These are phyloP conservation scores for Oenanthe melanoleuca DNA, from an alignment of 2,113 vertebrate species.

Conservation along the genomic window DNA sequence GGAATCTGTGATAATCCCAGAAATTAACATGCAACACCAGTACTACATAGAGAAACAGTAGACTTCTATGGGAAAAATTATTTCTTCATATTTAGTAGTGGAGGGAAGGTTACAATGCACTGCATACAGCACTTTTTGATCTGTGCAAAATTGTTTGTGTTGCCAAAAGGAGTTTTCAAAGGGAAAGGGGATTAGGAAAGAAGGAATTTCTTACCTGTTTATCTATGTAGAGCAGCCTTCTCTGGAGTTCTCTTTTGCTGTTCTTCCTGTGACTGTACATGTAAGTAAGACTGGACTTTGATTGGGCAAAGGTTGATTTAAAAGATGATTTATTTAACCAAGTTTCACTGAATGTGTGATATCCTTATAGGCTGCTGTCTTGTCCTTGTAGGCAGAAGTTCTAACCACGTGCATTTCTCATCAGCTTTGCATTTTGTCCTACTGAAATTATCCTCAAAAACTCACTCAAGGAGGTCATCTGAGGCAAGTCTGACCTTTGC, in stretches of 20 bases:
- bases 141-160: not conserved
- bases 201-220: slow-evolving; percentile 64
- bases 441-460: not conserved
- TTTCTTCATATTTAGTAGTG: not conserved
- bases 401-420: not conserved
- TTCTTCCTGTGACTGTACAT: slow-evolving; percentile 57
- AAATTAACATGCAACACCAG: not conserved
- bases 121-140: not conserved
- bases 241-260: slow-evolving; percentile 12
- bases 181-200: not conserved
- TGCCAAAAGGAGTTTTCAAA: not conserved
- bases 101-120: not conserved
- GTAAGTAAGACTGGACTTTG: slow-evolving; percentile 82
- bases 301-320: slow-evolving; percentile 89
- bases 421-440: not conserved
- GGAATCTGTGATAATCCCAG: not conserved
- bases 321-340: slow-evolving; percentile 95
- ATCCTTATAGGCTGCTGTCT: slow-evolving; percentile 61
- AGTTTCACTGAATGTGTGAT: slow-evolving; percentile 44
- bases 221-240: not conserved
- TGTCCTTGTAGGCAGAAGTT: slow-evolving; percentile 23
- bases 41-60: not conserved
- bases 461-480: not conserved
- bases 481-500: slow-evolving; percentile 26
- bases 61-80: not conserved